Evolutionary conservation across 2,113 vertebrate species (phyloP), one percentile per base, ranked within the genome.

Genomic region (Tor tambroides): DNA sequence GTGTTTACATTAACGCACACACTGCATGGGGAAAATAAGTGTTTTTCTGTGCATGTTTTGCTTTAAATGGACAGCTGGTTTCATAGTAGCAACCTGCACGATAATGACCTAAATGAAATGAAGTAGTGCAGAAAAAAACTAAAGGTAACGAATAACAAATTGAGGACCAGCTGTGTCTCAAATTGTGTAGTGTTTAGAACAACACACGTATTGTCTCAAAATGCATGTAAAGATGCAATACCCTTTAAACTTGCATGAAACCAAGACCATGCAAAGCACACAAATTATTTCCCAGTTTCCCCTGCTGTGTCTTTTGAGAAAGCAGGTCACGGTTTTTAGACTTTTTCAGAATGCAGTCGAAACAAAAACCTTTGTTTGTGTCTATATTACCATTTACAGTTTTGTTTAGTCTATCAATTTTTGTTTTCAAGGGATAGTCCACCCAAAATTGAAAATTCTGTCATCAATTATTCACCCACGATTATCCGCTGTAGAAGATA

Each of bases 1-100:
- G 49, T 69, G 67, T 85, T 82, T 86, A 87, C 85, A 86, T 85
- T 86, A 77, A 88, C 56, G 41, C 82, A 67, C 65, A 85, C 80
- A 76, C 74, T 85, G 61, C 38, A 88, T 43, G 32, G 86, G 84
- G 71, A 86, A 77, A 75, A 76, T 28, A 81, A 65, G 80, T 46
- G 43, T 46, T 12, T 46, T 46, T 46, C 43, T 46, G 43, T 46
- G 43, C 43, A 46, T 81, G 38, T 19, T 81, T 63, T 63, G 35
- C 79, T 81, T 28, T 59, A 80, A 61, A 80, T 80, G 78, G 51
- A 81, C 72, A 71, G 61, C 63, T 80, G 76, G 74, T 63, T 82
- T 88, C 21, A 30, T 69, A 80, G 43, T 54, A 28, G 5, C 43
- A 54, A 79, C 10, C n/a, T 38, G 21, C 32, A 81, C 30, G 51